phyloP scores from a whole-genome alignment of 2,113 vertebrate genomes.

The Sardina pilchardus region DNA sequence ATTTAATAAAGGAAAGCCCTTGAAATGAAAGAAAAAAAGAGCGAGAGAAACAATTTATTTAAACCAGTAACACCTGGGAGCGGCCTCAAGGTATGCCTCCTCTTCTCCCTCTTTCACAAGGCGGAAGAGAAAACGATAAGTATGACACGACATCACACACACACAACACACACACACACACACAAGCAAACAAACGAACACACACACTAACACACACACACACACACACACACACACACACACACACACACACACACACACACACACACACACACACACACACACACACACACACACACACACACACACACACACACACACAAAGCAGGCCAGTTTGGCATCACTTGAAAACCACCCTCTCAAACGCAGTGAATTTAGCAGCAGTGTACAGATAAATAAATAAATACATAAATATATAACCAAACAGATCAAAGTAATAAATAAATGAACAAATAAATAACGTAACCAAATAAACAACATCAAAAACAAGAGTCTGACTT shows the following conservation, averaged over 20 bases:
- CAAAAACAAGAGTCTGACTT: neutral
- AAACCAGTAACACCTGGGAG: conserved; percentile 11
- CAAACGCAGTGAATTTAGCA: neutral
- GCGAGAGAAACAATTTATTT: neutral
- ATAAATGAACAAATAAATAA: neutral
- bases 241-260: neutral
- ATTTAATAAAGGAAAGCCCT: conserved; percentile 63
- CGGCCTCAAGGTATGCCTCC: neutral
- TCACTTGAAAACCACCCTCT: neutral
- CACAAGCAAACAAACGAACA: neutral
- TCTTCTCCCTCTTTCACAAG: neutral
- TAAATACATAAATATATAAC: neutral
- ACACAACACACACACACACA: neutral
- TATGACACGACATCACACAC: neutral
- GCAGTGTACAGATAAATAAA: neutral
- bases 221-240: neutral
- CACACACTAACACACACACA: too few species aligned
- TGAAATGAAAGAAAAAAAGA: conserved; percentile 19
- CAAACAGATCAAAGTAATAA: neutral
- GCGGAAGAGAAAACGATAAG: neutral
- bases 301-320: conserved; percentile 4
- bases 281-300: neutral
- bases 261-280: neutral
- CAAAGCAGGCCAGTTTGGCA: conserved; percentile 1
- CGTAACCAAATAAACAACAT: neutral